A percentile compares a stretch with the other conserved stretches of the same genome.
Evolutionary conservation across 1,140 invertebrate genomes (phyloP).

Genomic region (Lasioglossum baleicum): DNA sequence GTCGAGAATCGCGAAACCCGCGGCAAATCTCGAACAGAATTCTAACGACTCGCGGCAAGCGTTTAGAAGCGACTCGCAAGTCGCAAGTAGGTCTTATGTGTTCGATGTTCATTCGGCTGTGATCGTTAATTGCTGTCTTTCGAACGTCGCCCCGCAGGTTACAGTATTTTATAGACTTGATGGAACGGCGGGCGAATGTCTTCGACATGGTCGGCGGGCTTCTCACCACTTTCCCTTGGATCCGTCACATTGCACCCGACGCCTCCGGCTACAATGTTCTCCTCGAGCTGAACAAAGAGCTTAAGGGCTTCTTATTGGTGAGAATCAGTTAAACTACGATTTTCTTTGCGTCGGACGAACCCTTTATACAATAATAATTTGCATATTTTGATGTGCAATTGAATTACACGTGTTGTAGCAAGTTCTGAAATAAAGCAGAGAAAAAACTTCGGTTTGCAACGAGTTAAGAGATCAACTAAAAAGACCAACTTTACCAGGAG

Average conservation of each 20-base stretch:
- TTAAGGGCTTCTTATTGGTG: conserved; percentile 82
- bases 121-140: conserved; percentile 8
- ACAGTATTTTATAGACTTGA: conserved; percentile 41
- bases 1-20: not conserved
- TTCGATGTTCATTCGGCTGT: not conserved
- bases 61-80: not conserved
- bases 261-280: conserved; percentile 85
- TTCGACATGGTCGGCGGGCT: conserved; percentile 87
- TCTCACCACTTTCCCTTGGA: conserved; percentile 85
- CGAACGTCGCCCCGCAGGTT: conserved; percentile 17
- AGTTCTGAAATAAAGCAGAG: too few relatives aligned
- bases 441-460: too few relatives aligned
- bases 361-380: too few relatives aligned
- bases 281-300: conserved; percentile 82
- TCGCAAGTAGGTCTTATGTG: not conserved
- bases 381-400: too few relatives aligned
- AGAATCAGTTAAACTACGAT: not conserved
- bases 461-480: too few relatives aligned
- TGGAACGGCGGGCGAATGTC: conserved; percentile 82
- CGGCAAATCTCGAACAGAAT: not conserved
- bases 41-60: not conserved
- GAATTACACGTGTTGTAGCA: too few relatives aligned
- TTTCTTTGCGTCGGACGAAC: too few relatives aligned
- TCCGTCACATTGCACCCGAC: conserved; percentile 85
- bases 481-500: too few relatives aligned